phyloP scores from a whole-genome alignment of 1,140 invertebrate species.

The Gryllus bimaculatus region DNA sequence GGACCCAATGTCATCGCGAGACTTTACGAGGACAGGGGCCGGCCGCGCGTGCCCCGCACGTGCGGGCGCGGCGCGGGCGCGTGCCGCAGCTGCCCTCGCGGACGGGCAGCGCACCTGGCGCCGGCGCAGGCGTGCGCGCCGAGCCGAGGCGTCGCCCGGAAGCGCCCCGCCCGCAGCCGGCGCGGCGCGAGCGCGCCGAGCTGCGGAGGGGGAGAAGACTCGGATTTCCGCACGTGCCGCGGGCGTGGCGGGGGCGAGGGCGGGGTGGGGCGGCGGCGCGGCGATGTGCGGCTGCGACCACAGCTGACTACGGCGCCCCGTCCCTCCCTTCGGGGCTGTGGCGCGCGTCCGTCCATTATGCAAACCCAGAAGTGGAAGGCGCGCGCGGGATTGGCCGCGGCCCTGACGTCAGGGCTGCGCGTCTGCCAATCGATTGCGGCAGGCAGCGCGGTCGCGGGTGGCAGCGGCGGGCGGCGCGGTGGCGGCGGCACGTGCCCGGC shows the following conservation, averaged over 20 bases:
- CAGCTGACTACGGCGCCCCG: neutral
- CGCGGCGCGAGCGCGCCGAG: too few relatives aligned
- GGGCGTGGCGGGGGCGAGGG: neutral
- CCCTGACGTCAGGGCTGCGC: neutral
- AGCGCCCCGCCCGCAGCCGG: neutral
- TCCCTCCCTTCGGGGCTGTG: too few relatives aligned
- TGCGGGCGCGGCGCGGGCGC: too few relatives aligned
- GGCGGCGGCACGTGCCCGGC: neutral
- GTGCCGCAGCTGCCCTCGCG: neutral
- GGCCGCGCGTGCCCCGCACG: too few relatives aligned
- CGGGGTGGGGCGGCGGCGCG: too few relatives aligned
- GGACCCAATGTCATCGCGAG: neutral
- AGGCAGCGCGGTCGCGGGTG: neutral
- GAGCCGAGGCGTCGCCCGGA: neutral
- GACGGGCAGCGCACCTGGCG: neutral
- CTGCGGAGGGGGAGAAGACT: neutral
- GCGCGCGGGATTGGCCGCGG: neutral
- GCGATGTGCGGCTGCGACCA: neutral
- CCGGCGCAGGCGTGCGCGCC: too few relatives aligned
- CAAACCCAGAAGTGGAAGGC: neutral
- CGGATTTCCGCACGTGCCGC: neutral
- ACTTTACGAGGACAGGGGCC: neutral
- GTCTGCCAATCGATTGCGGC: neutral
- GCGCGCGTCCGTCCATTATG: neutral
- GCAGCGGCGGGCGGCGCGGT: too few relatives aligned